Evolutionary conservation across 2,888 invertebrate genomes (phyloP).

Genomic region (Odontothrips loti): DNA sequence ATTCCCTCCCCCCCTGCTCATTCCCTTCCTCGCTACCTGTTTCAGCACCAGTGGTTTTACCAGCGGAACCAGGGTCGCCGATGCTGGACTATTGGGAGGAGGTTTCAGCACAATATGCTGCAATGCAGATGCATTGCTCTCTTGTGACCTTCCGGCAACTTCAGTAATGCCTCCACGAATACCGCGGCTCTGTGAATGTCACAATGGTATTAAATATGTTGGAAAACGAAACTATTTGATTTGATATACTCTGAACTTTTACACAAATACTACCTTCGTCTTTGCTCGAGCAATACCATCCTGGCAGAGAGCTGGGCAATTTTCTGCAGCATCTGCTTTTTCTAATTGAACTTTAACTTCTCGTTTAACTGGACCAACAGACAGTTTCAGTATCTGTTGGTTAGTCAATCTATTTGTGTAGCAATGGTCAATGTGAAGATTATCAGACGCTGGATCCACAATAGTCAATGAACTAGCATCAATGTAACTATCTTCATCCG

Average conservation of each 20-base stretch:
- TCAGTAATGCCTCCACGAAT: not conserved
- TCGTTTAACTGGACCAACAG: not conserved
- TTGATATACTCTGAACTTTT: not conserved
- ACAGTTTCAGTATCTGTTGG: not conserved
- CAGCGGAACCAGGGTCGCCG: slow-evolving; percentile 16
- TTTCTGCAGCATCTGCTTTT: not conserved
- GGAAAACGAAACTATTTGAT: not conserved
- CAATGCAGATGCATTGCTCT: not conserved
- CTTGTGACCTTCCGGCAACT: not conserved
- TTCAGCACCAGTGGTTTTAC: slow-evolving; percentile 26
- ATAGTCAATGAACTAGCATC: not conserved
- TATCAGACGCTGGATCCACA: not conserved
- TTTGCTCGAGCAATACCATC: not conserved
- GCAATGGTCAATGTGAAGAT: slow-evolving; percentile 15
- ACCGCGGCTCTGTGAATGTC: not conserved
- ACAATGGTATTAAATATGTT: not conserved
- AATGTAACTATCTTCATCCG: not conserved
- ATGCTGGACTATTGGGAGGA: slow-evolving; percentile 13
- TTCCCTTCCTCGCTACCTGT: slow-evolving; percentile 16
- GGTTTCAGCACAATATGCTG: slow-evolving; percentile 5
- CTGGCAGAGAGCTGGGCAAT: not conserved
- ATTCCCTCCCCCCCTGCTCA: slow-evolving; percentile 14
- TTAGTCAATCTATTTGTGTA: not conserved
- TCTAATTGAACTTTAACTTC: not conserved
- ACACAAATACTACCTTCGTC: not conserved